Conservation (phyloP, 2,797 vertebrate species). For the Peromyscus attwateri region DNA sequence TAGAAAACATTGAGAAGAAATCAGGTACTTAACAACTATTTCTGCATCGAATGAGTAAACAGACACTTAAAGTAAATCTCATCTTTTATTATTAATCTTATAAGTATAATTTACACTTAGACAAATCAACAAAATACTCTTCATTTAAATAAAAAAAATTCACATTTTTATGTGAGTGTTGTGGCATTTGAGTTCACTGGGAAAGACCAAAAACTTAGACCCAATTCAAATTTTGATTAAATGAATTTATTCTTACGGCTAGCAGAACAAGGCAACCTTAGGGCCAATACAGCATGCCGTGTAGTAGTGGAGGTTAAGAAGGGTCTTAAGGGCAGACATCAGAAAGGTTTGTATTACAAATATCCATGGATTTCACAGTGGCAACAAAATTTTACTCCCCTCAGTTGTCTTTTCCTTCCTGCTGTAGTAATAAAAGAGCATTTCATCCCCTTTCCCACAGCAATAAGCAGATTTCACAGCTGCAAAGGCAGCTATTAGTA, state of each 20-base stretch:
- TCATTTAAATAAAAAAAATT: conserved; percentile 31
- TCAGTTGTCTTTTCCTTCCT: neutral
- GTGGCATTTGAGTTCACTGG: neutral
- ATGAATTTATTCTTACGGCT: neutral
- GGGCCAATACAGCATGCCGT: neutral
- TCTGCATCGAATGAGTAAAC: neutral
- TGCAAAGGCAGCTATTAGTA: neutral
- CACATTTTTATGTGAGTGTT: neutral
- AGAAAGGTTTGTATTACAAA: neutral
- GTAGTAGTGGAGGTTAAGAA: neutral
- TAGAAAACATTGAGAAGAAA: neutral
- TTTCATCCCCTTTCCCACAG: neutral
- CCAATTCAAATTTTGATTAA: neutral
- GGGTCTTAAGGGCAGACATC: neutral
- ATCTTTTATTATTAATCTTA: neutral
- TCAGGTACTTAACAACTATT: neutral
- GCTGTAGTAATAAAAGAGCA: neutral
- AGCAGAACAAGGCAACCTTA: neutral
- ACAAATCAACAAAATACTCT: neutral
- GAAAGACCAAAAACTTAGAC: neutral
- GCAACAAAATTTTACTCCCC: neutral
- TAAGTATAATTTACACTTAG: neutral
- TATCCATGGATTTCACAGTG: neutral
- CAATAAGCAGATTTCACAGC: neutral
- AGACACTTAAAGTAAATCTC: neutral